Evolutionary conservation across 2,797 vertebrate species (phyloP).

Genomic region (Cichlasoma orientale): DNA sequence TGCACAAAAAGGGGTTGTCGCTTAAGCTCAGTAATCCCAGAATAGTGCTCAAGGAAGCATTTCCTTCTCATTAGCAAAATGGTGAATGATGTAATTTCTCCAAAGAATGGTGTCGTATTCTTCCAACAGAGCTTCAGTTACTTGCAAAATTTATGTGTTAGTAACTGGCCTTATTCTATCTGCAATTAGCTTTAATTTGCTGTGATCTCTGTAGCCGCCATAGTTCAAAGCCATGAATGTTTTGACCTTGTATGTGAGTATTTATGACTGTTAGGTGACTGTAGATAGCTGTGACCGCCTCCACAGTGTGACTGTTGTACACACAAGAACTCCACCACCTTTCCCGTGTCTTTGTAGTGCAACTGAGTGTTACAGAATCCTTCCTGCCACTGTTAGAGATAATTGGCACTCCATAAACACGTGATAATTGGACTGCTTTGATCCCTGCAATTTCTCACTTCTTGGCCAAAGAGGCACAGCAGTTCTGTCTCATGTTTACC

Average conservation of each 20-base stretch:
- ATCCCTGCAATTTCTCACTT: slow-evolving; percentile 77
- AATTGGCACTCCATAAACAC: slow-evolving; percentile 81
- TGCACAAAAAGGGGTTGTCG: background rate
- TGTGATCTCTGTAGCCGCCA: slow-evolving; percentile 38
- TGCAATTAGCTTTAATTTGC: slow-evolving; percentile 63
- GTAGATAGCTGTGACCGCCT: slow-evolving; percentile 43
- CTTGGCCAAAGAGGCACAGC: slow-evolving; percentile 70
- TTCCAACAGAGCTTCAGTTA: slow-evolving; percentile 34
- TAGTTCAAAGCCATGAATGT: slow-evolving; percentile 18
- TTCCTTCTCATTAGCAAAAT: slow-evolving; percentile 61
- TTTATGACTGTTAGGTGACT: slow-evolving; percentile 54
- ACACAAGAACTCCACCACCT: slow-evolving; percentile 57
- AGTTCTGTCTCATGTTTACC: slow-evolving; percentile 70
- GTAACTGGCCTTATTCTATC: slow-evolving; percentile 19
- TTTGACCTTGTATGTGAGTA: slow-evolving; percentile 45
- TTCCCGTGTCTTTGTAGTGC: slow-evolving; percentile 63
- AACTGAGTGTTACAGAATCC: slow-evolving; percentile 62
- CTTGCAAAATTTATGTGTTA: slow-evolving; percentile 23
- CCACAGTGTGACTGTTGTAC: slow-evolving; percentile 44
- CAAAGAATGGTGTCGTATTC: slow-evolving; percentile 41
- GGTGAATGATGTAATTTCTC: slow-evolving; percentile 59
- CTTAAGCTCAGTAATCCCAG: slow-evolving; percentile 28
- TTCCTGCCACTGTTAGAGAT: slow-evolving; percentile 76
- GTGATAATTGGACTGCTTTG: slow-evolving; percentile 80
- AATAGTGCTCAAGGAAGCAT: slow-evolving; percentile 37